Base-by-base conservation (phyloP, 2,113 vertebrate species). In the Lepidothrix coronata region DNA sequence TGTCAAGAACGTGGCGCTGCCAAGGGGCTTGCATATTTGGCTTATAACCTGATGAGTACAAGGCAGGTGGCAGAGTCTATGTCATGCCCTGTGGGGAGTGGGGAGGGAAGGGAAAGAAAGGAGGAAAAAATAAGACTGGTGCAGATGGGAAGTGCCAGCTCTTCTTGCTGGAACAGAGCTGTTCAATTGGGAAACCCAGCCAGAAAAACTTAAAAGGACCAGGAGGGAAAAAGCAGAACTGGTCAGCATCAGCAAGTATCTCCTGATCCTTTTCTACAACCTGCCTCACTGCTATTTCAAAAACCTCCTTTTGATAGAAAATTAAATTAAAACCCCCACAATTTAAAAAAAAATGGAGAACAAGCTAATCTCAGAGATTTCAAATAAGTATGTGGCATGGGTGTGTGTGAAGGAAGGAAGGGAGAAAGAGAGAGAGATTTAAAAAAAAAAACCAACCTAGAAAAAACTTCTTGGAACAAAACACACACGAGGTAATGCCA, bases 401-500 rank as follows among this genome's bases (percentile, higher is more conserved):
- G 8, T 17, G 11, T 58, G 11, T 28, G 24, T 33, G 51, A 75
- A 55, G 41, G 41, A 89, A 61, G 44, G 35, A 23, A 82, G 12
- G 79, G 7, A 68, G 51, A 52, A n/a, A 86, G 10, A 78, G 48
- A 93, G 35, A 58, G 41, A 81, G 25, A 71, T 84, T 88, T 41
- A 7, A 79, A 68, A 86, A 70, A 62, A n/a, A 58, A 14, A 3
- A 39, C n/a, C 11, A 59, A 31, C 7, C 35, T 43, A 70, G 41
- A 85, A 77, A 91, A 86, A 95, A 92, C 68, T 93, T 96, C 87
- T 95, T 96, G 95, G 95, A 96, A 95, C 93, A 95, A 97, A 97
- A 94, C 88, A 94, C 91, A 97, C 84, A 96, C 1, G 5, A 88
- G 89, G 85, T 96, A 92, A 95, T 95, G 96, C 97, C 96, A 97